Percentiles rank a stretch among this genome's conserved stretches.
Conservation (phyloP, 1,140 invertebrate genomes). For the Adoxophyes honmai region DNA sequence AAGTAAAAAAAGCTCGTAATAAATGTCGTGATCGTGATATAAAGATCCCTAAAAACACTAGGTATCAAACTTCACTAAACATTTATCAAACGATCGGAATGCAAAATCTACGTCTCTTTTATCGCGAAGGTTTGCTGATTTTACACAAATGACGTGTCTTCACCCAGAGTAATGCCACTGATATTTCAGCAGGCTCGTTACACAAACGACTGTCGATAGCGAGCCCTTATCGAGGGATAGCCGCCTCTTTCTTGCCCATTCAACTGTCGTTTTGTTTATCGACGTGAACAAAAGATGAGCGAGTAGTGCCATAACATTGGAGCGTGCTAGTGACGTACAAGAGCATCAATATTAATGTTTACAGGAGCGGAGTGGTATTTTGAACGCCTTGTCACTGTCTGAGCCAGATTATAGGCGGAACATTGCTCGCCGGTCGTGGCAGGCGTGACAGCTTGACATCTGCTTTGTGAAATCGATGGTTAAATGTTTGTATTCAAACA, state of each 20-base stretch:
- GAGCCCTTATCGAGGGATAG: neutral
- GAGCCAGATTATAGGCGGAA: neutral
- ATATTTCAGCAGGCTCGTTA: no score
- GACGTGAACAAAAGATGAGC: neutral
- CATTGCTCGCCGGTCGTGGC: slow-evolving; percentile 2
- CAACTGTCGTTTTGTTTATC: slow-evolving; percentile 1
- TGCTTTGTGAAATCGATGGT: neutral
- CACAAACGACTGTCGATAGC: neutral
- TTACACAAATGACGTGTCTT: no score
- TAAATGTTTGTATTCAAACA: neutral
- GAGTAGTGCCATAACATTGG: slow-evolving; percentile 2
- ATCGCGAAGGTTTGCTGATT: no score
- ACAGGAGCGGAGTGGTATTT: slow-evolving; percentile 1
- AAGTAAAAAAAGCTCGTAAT: no score
- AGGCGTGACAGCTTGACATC: neutral
- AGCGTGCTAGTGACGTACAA: neutral
- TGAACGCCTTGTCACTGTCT: neutral
- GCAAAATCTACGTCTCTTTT: no score
- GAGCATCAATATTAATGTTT: slow-evolving; percentile 13
- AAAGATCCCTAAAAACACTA: no score
- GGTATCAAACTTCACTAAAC: no score
- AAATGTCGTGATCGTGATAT: no score
- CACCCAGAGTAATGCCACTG: no score
- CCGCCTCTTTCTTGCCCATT: neutral
- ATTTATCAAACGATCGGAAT: no score